These are phyloP conservation scores for Parotocinclus haroldoi DNA, from an alignment of 2,797 vertebrate genomes.

Conservation along the genomic window DNA sequence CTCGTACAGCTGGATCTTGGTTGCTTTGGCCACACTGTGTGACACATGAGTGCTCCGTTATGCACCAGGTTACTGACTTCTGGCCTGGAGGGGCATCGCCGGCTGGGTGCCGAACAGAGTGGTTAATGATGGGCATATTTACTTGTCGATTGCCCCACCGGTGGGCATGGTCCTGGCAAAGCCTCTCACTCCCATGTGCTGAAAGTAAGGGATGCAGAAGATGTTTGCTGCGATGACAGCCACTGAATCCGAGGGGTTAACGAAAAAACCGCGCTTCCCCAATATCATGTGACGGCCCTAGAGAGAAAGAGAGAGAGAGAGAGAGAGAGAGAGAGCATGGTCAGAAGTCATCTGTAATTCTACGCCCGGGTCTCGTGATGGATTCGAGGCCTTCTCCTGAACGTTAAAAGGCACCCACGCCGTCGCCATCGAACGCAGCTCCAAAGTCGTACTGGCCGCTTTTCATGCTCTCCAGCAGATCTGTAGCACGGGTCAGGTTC, in stretches of 20 bases:
- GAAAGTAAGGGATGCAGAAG: constrained; percentile 94
- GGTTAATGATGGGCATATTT: constrained; percentile 38
- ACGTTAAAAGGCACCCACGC: constrained; percentile 68
- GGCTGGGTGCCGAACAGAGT: too few relatives aligned
- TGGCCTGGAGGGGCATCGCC: too few relatives aligned
- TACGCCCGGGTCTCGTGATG: not conserved
- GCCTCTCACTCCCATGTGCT: constrained; percentile 88
- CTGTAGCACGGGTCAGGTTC: constrained; percentile 82
- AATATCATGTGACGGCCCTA: constrained; percentile 96
- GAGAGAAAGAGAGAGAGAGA: constrained; percentile 34
- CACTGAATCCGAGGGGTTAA: constrained; percentile 92
- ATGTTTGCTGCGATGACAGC: constrained; percentile 96
- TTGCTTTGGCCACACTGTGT: constrained; percentile 88
- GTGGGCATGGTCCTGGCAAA: constrained; percentile 97
- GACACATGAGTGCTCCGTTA: constrained; percentile 15
- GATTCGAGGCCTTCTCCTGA: too few relatives aligned
- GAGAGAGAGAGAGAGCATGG: too few relatives aligned
- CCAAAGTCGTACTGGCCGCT: constrained; percentile 89
- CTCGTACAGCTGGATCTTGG: constrained; percentile 94
- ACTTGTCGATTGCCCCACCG: constrained; percentile 91
- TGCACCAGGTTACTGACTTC: too few relatives aligned
- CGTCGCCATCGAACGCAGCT: constrained; percentile 93
- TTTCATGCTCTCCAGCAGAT: constrained; percentile 90
- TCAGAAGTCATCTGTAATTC: too few relatives aligned
- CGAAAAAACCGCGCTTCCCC: constrained; percentile 88